Evolutionary conservation across 2,888 invertebrate species (phyloP), one percentile per base, ranked within the genome.

Genomic region (Julus scandinavius): DNA sequence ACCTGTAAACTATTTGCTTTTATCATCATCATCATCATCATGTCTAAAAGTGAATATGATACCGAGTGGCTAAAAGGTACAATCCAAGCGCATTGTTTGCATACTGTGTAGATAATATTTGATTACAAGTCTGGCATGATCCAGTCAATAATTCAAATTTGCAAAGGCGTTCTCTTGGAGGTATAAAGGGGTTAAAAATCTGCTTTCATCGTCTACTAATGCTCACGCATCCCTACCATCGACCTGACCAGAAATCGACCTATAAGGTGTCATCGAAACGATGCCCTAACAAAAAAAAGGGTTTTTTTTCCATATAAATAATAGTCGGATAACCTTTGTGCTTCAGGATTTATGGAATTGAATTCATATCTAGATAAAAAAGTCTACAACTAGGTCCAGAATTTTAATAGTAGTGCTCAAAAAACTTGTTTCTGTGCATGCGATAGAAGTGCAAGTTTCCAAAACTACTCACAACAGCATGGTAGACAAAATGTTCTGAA

Each of bases 121-220:
- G 80, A 80, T 80, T 80, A 80, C 80, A 13, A 40, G 80, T 80
- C 15, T 80, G 80, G 29, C 29, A 80, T 80, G 80, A 80, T 80
- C 80, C 38, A 15, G 38, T 80, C 80, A 80, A 38, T 80, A 80
- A 80, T 38, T 80, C 80, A 80, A 80, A 38, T 80, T 80, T 40
- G 38, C 13, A 29, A 80, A 80, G 80, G 80, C 80, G 80, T 80
- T 45, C 15, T 80, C 80, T 40, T 45, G 45, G 45, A 45, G 80
- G 38, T 38, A 13, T 15, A 38, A 80, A 80, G 80, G 38, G 80
- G 38, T 13, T 38, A 40, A 17, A 40, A 80, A 80, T 38, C 38
- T 2, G 80, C 15, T 80, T 80, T 38, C 38, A 80, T 38, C 38
- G 80, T 38, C 38, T 38, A 38, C 38, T 80, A 80, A 40, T 38